Evolutionary conservation across 2,113 vertebrate species (phyloP), one percentile per base, ranked within the genome.

Genomic region (Lynx canadensis): DNA sequence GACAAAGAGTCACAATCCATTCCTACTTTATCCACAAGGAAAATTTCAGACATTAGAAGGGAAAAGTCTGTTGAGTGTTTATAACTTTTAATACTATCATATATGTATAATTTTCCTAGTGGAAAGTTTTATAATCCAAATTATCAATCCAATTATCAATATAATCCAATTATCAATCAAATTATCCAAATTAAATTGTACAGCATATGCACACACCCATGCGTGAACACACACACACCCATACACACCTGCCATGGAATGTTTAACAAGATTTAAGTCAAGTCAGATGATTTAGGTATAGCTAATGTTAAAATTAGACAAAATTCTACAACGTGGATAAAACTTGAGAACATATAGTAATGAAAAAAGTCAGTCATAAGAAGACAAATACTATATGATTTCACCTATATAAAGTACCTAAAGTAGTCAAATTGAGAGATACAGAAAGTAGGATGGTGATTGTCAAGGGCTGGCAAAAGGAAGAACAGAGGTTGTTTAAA

Each of bases 81-180:
- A 23, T 7, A 87, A 87, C 9, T 29, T 81, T 93, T 57, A 52
- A 13, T 79, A 45, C 36, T 87, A 74, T 73, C 2, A 9, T 48
- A 63, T 76, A 45, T 71, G 16, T 14, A 9, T n/a, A 63, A 87
- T 74, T 41, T 91, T 52, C 66, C 41, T 73, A 48, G 78, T 31
- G 45, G 13, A n/a, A 94, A 73, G 6, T 18, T 92, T 66, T 60
- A 74, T 71, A 92, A 41, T 25, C 16, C 45, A 94, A 74, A 95
- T n/a, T 31, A 71, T 21, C 21, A 45, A 27, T n/a, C 45, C 45
- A 45, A 45, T 45, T 45, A 45, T 45, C 45, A 45, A 45, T 45
- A 45, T 45, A 45, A 45, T 45, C 45, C 45, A 45, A 45, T 45
- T 45, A 45, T 45, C 45, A 45, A 45, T 2, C 45, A 45, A 45